Evolutionary conservation across 2,113 vertebrate species (phyloP).

Genomic region (Leucosticte australis): DNA sequence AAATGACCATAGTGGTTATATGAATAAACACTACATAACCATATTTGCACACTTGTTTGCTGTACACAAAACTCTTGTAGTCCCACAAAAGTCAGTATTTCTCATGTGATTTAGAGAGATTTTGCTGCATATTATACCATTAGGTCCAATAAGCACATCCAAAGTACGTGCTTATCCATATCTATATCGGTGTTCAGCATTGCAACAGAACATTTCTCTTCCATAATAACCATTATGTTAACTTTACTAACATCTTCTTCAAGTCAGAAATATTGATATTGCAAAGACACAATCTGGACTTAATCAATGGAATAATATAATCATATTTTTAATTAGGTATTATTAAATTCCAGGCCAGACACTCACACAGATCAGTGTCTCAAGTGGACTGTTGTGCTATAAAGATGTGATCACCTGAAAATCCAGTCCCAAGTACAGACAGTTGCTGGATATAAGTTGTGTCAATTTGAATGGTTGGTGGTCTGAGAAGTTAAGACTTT

Average conservation of each 20-base stretch:
- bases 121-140: not conserved
- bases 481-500: not conserved
- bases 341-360: not conserved
- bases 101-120: not conserved
- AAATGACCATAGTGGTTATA: not conserved
- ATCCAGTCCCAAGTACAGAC: not conserved
- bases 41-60: not conserved
- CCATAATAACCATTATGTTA: not conserved
- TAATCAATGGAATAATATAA: not conserved
- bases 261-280: not conserved
- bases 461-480: not conserved
- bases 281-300: not conserved
- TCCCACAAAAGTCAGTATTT: not conserved
- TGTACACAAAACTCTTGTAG: not conserved
- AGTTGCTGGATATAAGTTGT: not conserved
- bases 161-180: not conserved
- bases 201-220: not conserved
- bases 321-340: not conserved
- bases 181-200: not conserved
- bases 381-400: not conserved
- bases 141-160: not conserved
- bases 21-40: not conserved
- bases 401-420: not conserved
- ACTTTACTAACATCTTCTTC: not conserved
- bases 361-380: not conserved